These are phyloP conservation scores for Sphaeramia orbicularis DNA, from an alignment of 2,797 vertebrate species.

Conservation along the genomic window DNA sequence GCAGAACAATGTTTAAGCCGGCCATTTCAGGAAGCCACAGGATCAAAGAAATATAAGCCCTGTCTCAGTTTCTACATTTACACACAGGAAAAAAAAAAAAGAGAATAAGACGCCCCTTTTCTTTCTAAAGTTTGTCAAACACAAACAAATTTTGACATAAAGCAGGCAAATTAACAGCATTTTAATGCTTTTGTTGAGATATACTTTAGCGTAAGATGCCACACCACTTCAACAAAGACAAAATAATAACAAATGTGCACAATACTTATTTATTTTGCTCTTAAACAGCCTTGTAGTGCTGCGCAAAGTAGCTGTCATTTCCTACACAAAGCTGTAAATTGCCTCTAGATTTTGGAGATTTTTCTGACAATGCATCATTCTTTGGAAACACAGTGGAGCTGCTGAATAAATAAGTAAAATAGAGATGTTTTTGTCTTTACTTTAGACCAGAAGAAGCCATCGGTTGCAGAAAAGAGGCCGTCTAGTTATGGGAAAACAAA, in stretches of 20 bases:
- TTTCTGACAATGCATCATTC: background rate
- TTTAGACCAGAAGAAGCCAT: background rate
- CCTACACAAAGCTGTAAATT: conserved; percentile 6
- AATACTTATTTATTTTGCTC: background rate
- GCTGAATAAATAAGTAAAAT: background rate
- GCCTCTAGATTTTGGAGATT: conserved; percentile 12
- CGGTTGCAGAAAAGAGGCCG: too few relatives aligned
- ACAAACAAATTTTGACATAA: conserved; percentile 12
- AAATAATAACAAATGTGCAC: background rate
- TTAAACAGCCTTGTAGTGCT: background rate
- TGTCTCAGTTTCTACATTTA: conserved; percentile 68
- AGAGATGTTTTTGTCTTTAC: background rate
- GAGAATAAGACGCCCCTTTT: conserved; percentile 43
- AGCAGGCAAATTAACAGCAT: background rate
- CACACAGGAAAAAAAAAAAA: conserved; percentile 39
- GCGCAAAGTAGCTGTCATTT: conserved; percentile 14
- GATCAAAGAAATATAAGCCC: conserved; percentile 72
- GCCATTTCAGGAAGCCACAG: conserved; percentile 75
- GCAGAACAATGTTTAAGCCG: conserved; percentile 74
- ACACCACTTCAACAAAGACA: background rate
- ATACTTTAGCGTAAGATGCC: background rate
- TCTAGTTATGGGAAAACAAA: too few relatives aligned
- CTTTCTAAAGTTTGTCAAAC: conserved; percentile 26
- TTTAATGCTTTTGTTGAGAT: background rate
- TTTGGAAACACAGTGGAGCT: background rate